Conservation (phyloP, 2,888 invertebrate genomes). For the Drosophila algonquin region DNA sequence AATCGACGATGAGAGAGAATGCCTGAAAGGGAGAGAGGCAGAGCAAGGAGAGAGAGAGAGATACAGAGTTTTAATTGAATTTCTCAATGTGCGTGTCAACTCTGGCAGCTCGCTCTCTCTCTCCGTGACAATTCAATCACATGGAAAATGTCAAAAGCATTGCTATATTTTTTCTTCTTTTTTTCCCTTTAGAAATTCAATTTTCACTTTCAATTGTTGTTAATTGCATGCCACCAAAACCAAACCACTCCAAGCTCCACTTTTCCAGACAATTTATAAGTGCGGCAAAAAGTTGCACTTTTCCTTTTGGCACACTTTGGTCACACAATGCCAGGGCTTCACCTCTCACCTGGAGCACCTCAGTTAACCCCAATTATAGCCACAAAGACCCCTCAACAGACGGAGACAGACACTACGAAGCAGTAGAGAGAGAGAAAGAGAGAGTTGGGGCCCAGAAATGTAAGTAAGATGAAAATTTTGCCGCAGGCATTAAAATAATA, state of each 20-base stretch:
- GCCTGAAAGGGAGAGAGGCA: not conserved
- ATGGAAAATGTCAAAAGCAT: conserved; percentile 11
- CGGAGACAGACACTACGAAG: conserved; percentile 44
- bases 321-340: conserved; percentile 53
- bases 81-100: conserved; percentile 74
- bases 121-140: conserved; percentile 48
- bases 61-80: conserved; percentile 61
- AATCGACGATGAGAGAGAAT: conserved; percentile 69
- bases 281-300: conserved; percentile 67
- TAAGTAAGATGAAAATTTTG: conserved; percentile 77
- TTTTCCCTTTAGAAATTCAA: conserved; percentile 24
- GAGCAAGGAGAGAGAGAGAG: not conserved
- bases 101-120: conserved; percentile 26
- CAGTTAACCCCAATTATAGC: conserved; percentile 80
- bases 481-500: conserved; percentile 81
- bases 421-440: conserved; percentile 62
- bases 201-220: conserved; percentile 63
- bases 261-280: conserved; percentile 64
- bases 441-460: conserved; percentile 44
- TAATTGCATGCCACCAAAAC: conserved; percentile 55
- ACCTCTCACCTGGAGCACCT: conserved; percentile 52
- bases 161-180: not conserved
- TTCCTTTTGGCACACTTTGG: conserved; percentile 76
- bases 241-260: not conserved
- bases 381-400: conserved; percentile 43